A percentile compares a stretch with the other conserved stretches of the same genome.
Evolutionary conservation across 2,113 vertebrate species (phyloP).

Genomic region (Triplophysa tibetana): DNA sequence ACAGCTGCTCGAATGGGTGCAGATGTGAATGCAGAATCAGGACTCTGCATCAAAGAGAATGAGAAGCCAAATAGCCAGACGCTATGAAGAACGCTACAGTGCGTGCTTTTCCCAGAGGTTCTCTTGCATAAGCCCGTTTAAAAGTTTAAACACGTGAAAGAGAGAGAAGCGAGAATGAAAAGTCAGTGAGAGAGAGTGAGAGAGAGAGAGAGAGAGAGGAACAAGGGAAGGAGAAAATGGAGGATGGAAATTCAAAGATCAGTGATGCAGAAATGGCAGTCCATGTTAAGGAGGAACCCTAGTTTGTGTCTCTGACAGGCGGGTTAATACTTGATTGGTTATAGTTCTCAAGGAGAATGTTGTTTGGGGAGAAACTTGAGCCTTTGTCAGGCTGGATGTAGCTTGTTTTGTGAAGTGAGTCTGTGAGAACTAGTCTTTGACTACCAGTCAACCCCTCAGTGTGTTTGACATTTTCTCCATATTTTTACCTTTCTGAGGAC

Average conservation of each 20-base stretch:
- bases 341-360: neutral
- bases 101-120: slow-evolving; percentile 36
- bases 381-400: neutral
- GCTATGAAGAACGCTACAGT: slow-evolving; percentile 37
- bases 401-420: neutral
- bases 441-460: neutral
- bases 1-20: neutral
- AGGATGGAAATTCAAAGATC: neutral
- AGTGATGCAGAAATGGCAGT: slow-evolving; percentile 30
- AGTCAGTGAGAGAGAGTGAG: slow-evolving; percentile 1
- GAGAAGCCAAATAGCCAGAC: slow-evolving; percentile 34
- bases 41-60: slow-evolving; percentile 43
- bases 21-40: slow-evolving; percentile 3
- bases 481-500: neutral
- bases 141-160: slow-evolving; percentile 49
- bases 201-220: slow-evolving; percentile 13
- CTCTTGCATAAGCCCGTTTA: slow-evolving; percentile 50
- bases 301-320: slow-evolving; percentile 6
- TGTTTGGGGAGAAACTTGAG: neutral
- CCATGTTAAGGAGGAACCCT: neutral
- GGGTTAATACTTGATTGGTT: slow-evolving; percentile 32
- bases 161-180: neutral
- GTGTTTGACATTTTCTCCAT: neutral
- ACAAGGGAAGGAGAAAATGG: neutral
- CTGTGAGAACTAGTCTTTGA: slow-evolving; percentile 5